These are phyloP conservation scores for Atrichornis clamosus DNA, from an alignment of 2,113 vertebrate genomes.

Conservation along the genomic window DNA sequence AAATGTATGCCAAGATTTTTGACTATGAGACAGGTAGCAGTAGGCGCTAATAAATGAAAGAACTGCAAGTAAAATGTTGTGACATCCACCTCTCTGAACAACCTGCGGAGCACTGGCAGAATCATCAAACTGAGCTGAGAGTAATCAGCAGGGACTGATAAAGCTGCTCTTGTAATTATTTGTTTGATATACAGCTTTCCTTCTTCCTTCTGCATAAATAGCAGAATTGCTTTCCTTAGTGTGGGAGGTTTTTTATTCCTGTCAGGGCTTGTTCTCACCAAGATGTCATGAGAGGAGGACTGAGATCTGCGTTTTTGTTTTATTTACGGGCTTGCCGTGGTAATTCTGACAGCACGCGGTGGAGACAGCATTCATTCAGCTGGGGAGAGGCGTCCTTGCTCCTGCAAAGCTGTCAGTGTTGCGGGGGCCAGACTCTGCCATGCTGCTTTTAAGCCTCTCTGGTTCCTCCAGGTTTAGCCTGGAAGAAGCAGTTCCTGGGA, in stretches of 20 bases:
- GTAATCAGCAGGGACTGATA: slow-evolving; percentile 63
- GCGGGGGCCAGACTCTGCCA: not conserved
- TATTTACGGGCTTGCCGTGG: slow-evolving; percentile 28
- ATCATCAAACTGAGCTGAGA: slow-evolving; percentile 36
- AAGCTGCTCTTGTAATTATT: slow-evolving; percentile 59
- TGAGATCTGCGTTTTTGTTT: slow-evolving; percentile 32
- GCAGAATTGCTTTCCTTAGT: slow-evolving; percentile 28
- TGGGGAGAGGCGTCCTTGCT: not conserved
- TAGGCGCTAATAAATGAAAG: slow-evolving; percentile 60
- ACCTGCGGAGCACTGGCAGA: slow-evolving; percentile 41
- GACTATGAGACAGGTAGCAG: slow-evolving; percentile 53
- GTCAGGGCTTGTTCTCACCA: slow-evolving; percentile 47
- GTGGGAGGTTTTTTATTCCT: slow-evolving; percentile 25
- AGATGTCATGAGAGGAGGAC: slow-evolving; percentile 30
- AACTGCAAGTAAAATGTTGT: slow-evolving; percentile 55
- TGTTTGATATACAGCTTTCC: slow-evolving; percentile 64
- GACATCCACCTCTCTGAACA: slow-evolving; percentile 53
- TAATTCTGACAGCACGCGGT: not conserved
- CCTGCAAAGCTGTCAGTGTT: not conserved
- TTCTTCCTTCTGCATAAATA: slow-evolving; percentile 45
- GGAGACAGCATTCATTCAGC: not conserved
- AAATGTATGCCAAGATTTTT: slow-evolving; percentile 7
- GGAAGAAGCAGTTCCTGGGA: not conserved
- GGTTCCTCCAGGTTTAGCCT: not conserved
- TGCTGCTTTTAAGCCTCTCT: not conserved